phyloP scores from a whole-genome alignment of 1,140 invertebrate species.

The roundworm (Caenorhabditis elegans) region DNA sequence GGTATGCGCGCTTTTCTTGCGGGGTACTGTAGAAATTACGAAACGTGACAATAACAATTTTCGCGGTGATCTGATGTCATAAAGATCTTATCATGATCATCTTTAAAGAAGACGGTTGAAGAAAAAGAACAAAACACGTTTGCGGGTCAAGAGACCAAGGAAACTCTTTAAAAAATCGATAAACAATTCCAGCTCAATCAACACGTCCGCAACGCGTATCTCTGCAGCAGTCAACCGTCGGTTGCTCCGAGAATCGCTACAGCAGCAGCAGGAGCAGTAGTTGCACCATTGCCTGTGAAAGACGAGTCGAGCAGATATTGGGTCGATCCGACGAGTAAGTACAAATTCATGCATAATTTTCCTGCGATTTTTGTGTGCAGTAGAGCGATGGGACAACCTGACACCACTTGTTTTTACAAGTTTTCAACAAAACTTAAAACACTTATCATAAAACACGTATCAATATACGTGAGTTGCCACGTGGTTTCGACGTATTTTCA shows the following conservation, averaged over 20 bases:
- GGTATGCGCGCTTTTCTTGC: neutral
- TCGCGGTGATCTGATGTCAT: neutral
- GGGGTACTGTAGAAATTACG: constrained; percentile 4
- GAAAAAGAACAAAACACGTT: neutral
- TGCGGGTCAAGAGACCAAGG: too few relatives aligned
- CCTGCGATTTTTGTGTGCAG: too few relatives aligned
- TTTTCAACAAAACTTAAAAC: too few relatives aligned
- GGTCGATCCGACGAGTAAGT: constrained; percentile 22
- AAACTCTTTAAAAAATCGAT: too few relatives aligned
- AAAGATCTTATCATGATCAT: neutral
- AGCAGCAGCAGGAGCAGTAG: too few relatives aligned
- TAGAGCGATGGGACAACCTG: too few relatives aligned
- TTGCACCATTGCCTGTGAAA: neutral
- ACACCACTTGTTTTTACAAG: too few relatives aligned
- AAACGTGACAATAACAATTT: constrained; percentile 6
- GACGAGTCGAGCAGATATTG: constrained; percentile 23
- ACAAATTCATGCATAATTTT: too few relatives aligned
- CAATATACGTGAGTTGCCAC: too few relatives aligned
- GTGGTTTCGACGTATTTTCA: too few relatives aligned
- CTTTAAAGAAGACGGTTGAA: neutral
- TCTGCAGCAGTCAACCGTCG: neutral
- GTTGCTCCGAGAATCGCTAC: neutral
- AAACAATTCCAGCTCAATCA: neutral
- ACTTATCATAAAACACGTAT: too few relatives aligned
- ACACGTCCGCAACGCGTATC: neutral